These are phyloP conservation scores for Hybos culiciformis DNA, from an alignment of 2,888 invertebrate genomes.

Conservation along the genomic window DNA sequence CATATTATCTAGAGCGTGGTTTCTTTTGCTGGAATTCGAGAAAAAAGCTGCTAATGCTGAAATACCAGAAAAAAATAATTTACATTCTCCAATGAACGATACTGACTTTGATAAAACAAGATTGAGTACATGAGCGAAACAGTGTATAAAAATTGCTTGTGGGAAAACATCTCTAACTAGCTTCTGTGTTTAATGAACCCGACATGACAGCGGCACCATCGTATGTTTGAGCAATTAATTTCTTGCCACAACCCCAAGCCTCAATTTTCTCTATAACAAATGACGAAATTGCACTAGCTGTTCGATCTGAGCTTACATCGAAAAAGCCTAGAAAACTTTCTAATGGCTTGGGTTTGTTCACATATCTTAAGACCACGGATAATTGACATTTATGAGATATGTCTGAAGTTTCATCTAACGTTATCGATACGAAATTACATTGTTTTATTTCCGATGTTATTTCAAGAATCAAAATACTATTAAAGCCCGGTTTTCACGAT, in stretches of 20 bases:
- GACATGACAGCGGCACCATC: slow-evolving; percentile 16
- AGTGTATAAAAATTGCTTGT: slow-evolving; percentile 18
- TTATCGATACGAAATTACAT: slow-evolving; percentile 17
- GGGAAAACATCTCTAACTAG: slow-evolving; percentile 17
- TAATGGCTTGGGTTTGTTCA: neutral
- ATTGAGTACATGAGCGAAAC: slow-evolving; percentile 18
- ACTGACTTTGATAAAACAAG: too few relatives aligned
- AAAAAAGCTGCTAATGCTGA: too few relatives aligned
- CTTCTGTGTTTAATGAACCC: too few relatives aligned
- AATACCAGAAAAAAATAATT: slow-evolving; percentile 19
- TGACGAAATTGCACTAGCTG: neutral
- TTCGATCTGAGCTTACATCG: slow-evolving; percentile 2
- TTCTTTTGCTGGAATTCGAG: too few relatives aligned
- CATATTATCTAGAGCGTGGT: too few relatives aligned
- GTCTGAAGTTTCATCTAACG: slow-evolving; percentile 14
- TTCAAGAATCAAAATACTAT: slow-evolving; percentile 3
- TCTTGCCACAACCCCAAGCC: neutral
- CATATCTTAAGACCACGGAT: neutral
- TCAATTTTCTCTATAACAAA: slow-evolving; percentile 8
- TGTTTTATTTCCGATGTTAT: slow-evolving; percentile 18
- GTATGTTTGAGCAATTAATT: slow-evolving; percentile 5
- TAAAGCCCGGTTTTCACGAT: too few relatives aligned
- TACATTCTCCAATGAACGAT: slow-evolving; percentile 19
- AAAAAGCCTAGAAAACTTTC: slow-evolving; percentile 5
- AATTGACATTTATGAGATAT: slow-evolving; percentile 3